These are phyloP conservation scores for Tridacna crocea DNA, from an alignment of 2,888 invertebrate genomes.

Conservation along the genomic window DNA sequence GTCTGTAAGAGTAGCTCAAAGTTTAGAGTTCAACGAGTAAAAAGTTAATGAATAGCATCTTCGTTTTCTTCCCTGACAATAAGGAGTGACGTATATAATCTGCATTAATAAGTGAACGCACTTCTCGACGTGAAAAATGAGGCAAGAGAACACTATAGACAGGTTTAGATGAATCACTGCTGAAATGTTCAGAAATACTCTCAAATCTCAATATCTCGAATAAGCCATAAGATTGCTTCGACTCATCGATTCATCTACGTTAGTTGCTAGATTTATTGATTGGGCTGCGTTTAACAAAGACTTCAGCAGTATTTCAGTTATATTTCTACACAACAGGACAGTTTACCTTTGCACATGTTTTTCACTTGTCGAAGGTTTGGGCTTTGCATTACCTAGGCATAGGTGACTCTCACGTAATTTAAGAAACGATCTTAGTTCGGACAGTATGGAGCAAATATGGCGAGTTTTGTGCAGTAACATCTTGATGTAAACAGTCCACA, in stretches of 20 bases:
- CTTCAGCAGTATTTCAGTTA: not conserved
- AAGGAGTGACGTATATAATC: conserved; percentile 17
- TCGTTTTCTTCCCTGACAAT: not conserved
- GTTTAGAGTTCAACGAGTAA: too few species aligned
- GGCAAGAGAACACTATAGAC: not conserved
- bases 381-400: too few species aligned
- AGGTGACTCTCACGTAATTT: too few species aligned
- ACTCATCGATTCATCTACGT: not conserved
- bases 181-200: not conserved
- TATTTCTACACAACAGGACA: not conserved
- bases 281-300: not conserved
- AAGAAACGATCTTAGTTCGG: too few species aligned
- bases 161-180: not conserved
- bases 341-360: too few species aligned
- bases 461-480: too few species aligned
- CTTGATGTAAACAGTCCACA: too few species aligned
- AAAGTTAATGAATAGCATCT: conserved; percentile 6
- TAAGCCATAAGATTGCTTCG: too few species aligned
- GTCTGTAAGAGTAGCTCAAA: too few species aligned
- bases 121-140: not conserved
- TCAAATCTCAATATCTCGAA: not conserved
- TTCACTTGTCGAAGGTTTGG: too few species aligned
- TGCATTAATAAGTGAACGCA: conserved; percentile 10
- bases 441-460: too few species aligned
- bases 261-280: not conserved